Evolutionary conservation across 2,888 invertebrate species (phyloP).

Genomic region (Pollenia angustigena): DNA sequence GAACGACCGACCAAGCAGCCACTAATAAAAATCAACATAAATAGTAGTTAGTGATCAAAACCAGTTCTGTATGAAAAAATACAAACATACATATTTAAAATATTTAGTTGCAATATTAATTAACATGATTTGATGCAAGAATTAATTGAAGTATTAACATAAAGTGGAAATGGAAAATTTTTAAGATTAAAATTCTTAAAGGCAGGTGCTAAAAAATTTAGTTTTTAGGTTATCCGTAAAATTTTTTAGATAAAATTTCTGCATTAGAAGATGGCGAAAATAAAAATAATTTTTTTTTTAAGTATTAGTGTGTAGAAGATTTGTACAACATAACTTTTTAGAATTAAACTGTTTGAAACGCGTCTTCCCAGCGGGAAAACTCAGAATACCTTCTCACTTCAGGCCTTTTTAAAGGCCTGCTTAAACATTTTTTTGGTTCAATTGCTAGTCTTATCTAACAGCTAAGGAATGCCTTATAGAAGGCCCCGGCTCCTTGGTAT

Average conservation of each 20-base stretch:
- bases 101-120: slow-evolving; percentile 38
- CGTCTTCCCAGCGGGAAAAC: too few relatives aligned
- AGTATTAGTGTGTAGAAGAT: too few relatives aligned
- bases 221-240: background rate
- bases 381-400: too few relatives aligned
- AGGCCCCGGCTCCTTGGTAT: too few relatives aligned
- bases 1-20: background rate
- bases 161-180: slow-evolving; percentile 11
- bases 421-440: too few relatives aligned
- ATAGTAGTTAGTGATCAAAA: slow-evolving; percentile 19
- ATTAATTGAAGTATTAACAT: slow-evolving; percentile 10
- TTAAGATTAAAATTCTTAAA: slow-evolving; percentile 20
- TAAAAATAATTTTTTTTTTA: background rate
- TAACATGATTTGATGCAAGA: slow-evolving; percentile 47
- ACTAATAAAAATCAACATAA: background rate
- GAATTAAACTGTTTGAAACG: background rate
- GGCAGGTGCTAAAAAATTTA: slow-evolving; percentile 7
- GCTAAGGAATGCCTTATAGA: too few relatives aligned
- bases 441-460: too few relatives aligned
- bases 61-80: slow-evolving; percentile 2
- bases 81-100: slow-evolving; percentile 21
- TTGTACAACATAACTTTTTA: background rate
- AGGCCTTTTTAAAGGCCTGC: too few relatives aligned
- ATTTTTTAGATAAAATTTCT: background rate
- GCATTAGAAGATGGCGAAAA: too few relatives aligned